A percentile compares a stretch with the other conserved stretches of the same genome.
These are phyloP conservation scores for Agapostemon virescens DNA, from an alignment of 2,888 invertebrate species.

Conservation along the genomic window DNA sequence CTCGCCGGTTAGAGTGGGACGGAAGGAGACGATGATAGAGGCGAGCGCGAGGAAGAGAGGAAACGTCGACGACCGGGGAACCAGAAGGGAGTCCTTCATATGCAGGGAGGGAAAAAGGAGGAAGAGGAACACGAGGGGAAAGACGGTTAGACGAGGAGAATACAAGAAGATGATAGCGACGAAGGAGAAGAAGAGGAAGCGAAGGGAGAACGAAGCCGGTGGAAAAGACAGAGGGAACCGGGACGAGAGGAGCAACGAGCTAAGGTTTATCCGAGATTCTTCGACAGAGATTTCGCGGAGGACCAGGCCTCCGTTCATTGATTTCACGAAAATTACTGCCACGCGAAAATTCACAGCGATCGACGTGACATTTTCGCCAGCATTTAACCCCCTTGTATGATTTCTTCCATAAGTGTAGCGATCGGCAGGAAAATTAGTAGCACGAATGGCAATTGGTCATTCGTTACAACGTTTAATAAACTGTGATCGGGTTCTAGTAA, in stretches of 20 bases:
- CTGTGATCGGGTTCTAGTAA: no score
- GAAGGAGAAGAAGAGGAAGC: slow-evolving; percentile 24
- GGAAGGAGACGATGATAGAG: slow-evolving; percentile 23
- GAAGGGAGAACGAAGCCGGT: slow-evolving; percentile 10
- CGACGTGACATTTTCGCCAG: no score
- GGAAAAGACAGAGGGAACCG: slow-evolving; percentile 19
- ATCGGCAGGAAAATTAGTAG: no score
- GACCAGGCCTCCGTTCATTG: not conserved
- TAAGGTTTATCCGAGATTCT: slow-evolving; percentile 58
- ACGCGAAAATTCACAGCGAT: not conserved
- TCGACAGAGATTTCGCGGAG: slow-evolving; percentile 28
- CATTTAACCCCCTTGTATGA: no score
- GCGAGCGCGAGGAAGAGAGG: slow-evolving; percentile 21
- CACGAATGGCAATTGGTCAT: no score
- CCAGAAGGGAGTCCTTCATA: slow-evolving; percentile 52
- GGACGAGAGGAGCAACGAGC: slow-evolving; percentile 22
- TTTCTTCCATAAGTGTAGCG: no score
- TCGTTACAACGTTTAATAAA: no score
- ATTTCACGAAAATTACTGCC: not conserved
- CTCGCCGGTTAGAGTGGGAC: slow-evolving; percentile 18
- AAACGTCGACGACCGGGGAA: slow-evolving; percentile 38
- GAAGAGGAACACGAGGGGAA: slow-evolving; percentile 36
- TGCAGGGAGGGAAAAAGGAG: slow-evolving; percentile 49
- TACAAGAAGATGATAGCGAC: slow-evolving; percentile 41
- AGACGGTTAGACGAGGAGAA: slow-evolving; percentile 39